Conservation (phyloP, 2,113 vertebrate genomes). For the Capreolus pygargus region DNA sequence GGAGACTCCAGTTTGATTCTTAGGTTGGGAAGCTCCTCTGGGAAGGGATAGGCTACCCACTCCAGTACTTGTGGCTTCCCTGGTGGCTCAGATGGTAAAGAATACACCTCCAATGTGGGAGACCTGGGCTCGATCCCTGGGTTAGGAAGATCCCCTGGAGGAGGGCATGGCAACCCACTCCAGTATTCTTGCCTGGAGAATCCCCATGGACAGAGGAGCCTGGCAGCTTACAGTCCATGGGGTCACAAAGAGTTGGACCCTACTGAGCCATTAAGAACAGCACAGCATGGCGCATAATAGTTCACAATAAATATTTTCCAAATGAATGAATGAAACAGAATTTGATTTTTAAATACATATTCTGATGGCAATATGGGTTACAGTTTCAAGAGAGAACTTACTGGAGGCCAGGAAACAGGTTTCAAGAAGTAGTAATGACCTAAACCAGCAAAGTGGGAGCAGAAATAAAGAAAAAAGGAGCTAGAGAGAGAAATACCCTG, state of each 20-base stretch:
- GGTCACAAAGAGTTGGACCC: neutral
- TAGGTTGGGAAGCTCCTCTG: neutral
- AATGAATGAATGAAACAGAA: neutral
- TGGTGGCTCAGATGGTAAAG: neutral
- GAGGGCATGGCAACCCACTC: neutral
- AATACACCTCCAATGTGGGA: neutral
- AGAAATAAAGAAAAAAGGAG: neutral
- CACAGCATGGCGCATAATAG: neutral
- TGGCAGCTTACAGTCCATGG: neutral
- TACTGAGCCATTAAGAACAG: neutral
- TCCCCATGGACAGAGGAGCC: neutral
- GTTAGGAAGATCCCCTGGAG: neutral
- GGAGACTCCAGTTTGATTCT: neutral
- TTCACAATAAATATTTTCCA: neutral
- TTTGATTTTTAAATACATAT: neutral
- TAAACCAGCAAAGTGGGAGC: neutral
- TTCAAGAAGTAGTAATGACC: neutral
- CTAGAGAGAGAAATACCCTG: neutral
- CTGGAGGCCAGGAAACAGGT: neutral
- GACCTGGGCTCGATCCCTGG: neutral
- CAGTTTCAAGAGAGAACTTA: neutral
- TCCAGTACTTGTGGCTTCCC: neutral
- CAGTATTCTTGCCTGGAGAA: neutral
- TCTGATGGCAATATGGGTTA: neutral
- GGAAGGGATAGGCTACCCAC: neutral